Percentiles rank a stretch among this genome's conserved stretches.
These are phyloP conservation scores for Menidia menidia DNA, from an alignment of 2,797 vertebrate species.

Conservation along the genomic window DNA sequence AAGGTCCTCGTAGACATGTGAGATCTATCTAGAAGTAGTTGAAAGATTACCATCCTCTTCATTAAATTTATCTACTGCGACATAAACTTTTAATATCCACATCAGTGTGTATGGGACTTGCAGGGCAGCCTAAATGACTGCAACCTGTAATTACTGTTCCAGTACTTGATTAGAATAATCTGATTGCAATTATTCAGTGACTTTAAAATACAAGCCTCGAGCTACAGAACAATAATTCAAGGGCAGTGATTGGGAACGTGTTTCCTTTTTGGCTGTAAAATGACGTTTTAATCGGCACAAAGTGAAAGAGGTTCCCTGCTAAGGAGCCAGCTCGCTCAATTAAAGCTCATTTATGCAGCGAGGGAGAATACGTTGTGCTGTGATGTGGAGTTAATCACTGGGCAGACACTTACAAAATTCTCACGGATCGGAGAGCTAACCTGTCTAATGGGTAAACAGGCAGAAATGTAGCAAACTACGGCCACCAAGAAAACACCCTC, in stretches of 20 bases:
- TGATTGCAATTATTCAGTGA: slow-evolving; percentile 99
- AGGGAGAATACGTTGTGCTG: slow-evolving; percentile 89
- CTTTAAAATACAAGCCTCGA: slow-evolving; percentile 99
- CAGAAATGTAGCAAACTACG: slow-evolving; percentile 63
- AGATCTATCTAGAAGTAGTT: slow-evolving; percentile 83
- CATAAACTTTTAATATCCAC: slow-evolving; percentile 99
- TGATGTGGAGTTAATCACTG: slow-evolving; percentile 89
- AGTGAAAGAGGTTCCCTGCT: slow-evolving; percentile 85
- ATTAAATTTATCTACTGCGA: slow-evolving; percentile 98
- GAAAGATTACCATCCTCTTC: slow-evolving; percentile 92
- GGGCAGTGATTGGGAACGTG: slow-evolving; percentile 95
- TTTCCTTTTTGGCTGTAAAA: slow-evolving; percentile 97
- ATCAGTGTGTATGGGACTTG: slow-evolving; percentile 90
- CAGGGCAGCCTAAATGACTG: slow-evolving; percentile 96
- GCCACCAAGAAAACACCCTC: slow-evolving; percentile 28
- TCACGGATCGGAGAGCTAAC: slow-evolving; percentile 84
- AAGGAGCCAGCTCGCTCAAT: slow-evolving; percentile 88
- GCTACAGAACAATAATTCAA: slow-evolving; percentile 99
- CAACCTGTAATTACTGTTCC: slow-evolving; percentile 99
- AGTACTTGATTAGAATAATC: slow-evolving; percentile 99
- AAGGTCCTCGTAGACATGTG: slow-evolving; percentile 44
- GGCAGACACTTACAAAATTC: slow-evolving; percentile 82
- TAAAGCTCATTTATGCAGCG: slow-evolving; percentile 89
- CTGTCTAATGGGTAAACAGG: slow-evolving; percentile 80
- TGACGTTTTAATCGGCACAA: slow-evolving; percentile 93